A percentile compares a stretch with the other conserved stretches of the same genome.
phyloP scores from a whole-genome alignment of 2,797 vertebrate genomes.

The Danio jaintianensis region DNA sequence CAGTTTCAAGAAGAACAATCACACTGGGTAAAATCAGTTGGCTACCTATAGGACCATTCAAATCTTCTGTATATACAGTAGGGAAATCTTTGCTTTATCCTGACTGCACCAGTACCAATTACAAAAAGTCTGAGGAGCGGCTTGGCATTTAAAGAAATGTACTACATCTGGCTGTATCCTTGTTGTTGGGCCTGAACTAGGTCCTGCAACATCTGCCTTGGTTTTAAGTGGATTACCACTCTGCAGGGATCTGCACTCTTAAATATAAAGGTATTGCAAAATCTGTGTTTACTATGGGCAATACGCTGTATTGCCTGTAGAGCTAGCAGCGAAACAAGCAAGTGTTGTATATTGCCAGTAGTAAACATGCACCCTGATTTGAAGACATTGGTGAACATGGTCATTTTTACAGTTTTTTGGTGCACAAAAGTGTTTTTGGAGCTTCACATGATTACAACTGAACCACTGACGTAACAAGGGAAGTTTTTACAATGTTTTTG shows the following conservation, averaged over 20 bases:
- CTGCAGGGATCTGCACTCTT: neutral
- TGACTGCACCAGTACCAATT: neutral
- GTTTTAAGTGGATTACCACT: neutral
- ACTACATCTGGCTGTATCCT: neutral
- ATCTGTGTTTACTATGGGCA: no score
- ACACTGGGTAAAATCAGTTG: conserved; percentile 1
- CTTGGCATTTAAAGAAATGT: neutral
- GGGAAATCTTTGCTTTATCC: neutral
- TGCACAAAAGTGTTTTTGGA: no score
- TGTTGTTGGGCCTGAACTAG: neutral
- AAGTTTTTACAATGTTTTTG: no score
- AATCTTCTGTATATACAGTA: neutral
- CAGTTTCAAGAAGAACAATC: neutral
- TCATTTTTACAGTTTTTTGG: no score
- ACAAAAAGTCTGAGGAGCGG: neutral
- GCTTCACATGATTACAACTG: no score
- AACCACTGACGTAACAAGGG: no score
- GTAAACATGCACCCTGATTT: no score
- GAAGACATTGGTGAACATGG: no score
- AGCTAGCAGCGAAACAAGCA: no score
- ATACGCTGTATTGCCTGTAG: no score
- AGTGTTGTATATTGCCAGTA: no score
- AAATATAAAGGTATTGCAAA: no score
- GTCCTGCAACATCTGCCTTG: neutral
- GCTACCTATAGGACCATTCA: neutral